phyloP scores from a whole-genome alignment of 2,888 invertebrate genomes.

The Parthenolecanium corni region DNA sequence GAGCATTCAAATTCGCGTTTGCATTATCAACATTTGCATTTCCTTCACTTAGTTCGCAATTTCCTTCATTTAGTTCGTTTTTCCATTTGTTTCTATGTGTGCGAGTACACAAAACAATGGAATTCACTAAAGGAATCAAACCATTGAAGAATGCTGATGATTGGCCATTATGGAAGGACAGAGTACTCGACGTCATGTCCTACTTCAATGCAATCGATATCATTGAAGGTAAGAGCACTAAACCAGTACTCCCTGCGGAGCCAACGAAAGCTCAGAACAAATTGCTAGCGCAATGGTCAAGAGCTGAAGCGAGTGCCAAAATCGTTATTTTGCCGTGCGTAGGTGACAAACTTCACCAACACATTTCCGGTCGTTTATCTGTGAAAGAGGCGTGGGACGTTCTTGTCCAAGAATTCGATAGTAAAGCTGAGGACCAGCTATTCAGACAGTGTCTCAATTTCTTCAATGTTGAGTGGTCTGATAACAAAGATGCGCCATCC shows the following conservation, averaged over 20 bases:
- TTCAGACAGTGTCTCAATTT: conserved; percentile 28
- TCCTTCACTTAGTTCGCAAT: too few species aligned
- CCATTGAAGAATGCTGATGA: conserved; percentile 19
- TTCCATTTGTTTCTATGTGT: too few species aligned
- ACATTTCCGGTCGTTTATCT: conserved; percentile 3
- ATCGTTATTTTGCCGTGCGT: conserved; percentile 29
- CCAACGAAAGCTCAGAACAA: conserved; percentile 10
- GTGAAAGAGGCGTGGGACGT: conserved; percentile 24
- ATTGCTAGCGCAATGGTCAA: conserved; percentile 10
- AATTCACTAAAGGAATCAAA: conserved; percentile 25
- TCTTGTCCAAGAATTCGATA: conserved; percentile 26
- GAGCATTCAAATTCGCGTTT: too few species aligned
- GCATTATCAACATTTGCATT: too few species aligned
- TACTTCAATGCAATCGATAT: conserved; percentile 18
- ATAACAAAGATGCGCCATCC: conserved; percentile 23
- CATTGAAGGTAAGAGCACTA: conserved; percentile 13
- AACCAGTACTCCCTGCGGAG: neutral
- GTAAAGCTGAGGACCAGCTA: conserved; percentile 29
- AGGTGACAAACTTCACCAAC: conserved; percentile 11
- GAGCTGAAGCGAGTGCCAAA: conserved; percentile 26
- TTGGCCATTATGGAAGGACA: conserved; percentile 23
- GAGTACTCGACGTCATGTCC: conserved; percentile 9
- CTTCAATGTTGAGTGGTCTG: conserved; percentile 18
- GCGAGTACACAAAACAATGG: too few species aligned
- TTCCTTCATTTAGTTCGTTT: too few species aligned